Evolutionary conservation across 2,113 vertebrate species (phyloP), one percentile per base, ranked within the genome.

Genomic region (Sebastes schlegelii): DNA sequence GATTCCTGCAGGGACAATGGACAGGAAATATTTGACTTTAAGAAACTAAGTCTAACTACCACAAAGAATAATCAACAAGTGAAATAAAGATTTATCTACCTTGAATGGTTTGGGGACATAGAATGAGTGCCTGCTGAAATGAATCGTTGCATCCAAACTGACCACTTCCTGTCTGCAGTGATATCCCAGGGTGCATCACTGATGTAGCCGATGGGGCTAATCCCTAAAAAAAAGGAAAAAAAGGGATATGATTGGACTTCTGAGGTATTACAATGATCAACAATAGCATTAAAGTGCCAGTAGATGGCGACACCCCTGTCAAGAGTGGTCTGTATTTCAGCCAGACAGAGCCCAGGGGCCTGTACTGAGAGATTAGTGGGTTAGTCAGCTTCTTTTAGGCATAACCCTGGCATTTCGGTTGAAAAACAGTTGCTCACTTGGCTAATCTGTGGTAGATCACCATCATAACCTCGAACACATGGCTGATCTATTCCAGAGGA

Each of bases 91-190:
- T 66, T 52, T 65, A 26, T 10, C 12, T 96, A 99, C 98, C 98
- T 98, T 98, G 98, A 91, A 99, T 91, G 87, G 96, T 80, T 51
- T 98, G 97, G 62, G 98, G 98, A 86, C 97, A 99, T 74, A 99
- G 96, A 92, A 99, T 99, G 86, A 99, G 88, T 0, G 98, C 96
- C 93, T 98, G 98, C 62, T 98, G 98, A 94, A 99, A 99, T 90
- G 98, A 96, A 84, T 99, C 98, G 74, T 91, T 95, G 92, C 97
- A 98, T 83, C 97, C 97, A 95, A 98, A 99, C 87, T 96, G 98
- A 84, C 97, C 96, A 88, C 95, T 95, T 92, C 97, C 97, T 55
- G 98, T 95, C 94, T 98, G 98, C 92, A 99, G 95, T 8, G 97
- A 96, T 89, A 99, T 97, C 74, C 97, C 97, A 91, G 96, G 98